Base-by-base conservation (phyloP, 2,888 invertebrate genomes). In the Caenorhabditis virilis region DNA sequence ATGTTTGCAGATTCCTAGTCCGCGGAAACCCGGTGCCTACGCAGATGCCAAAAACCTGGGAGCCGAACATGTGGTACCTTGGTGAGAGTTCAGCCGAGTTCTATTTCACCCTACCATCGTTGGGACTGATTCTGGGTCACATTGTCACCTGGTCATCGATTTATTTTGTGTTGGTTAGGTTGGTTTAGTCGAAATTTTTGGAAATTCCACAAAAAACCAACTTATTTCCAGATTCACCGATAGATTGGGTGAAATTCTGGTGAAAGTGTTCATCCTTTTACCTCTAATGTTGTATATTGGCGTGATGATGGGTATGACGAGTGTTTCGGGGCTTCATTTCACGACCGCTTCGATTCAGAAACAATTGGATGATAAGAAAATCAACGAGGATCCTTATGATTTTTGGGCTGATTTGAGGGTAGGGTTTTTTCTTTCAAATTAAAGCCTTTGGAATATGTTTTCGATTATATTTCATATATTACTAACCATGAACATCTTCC, bases 371-470 rank as follows among this genome's bases (percentile, higher is more conserved):
- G 67, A 59, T 22, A 42, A 48, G n/a, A 57, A 61, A 23, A 61
- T 69, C 11, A 64, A 57, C 27, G 43, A 57, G 22, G 72, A 72
- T 52, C 70, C 69, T 7, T 47, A 53, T 11, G 73, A 73, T 39
- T 75, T 73, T 39, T 75, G 67, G 67, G 58, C 59, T 11, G 69
- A 75, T 64, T 42, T 75, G n/a, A 67, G 50, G 48, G 74, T 72
- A 23, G 7, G 11, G 18, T 9, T 18, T 18, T 39, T 18, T 39
- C 13, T 15, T 9, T 22, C 13, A 6, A 39, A 39, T 15, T 30
- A 6, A 30, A n/a, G n/a, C n/a, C n/a, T n/a, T n/a, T n/a, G n/a
- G n/a, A n/a, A n/a, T n/a, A n/a, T n/a, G n/a, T n/a, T n/a, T n/a
- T n/a, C n/a, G n/a, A n/a, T n/a, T n/a, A n/a, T n/a, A n/a, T n/a